Conservation (phyloP, 92 coral and sea anemone genomes). For the Montipora capitata region DNA sequence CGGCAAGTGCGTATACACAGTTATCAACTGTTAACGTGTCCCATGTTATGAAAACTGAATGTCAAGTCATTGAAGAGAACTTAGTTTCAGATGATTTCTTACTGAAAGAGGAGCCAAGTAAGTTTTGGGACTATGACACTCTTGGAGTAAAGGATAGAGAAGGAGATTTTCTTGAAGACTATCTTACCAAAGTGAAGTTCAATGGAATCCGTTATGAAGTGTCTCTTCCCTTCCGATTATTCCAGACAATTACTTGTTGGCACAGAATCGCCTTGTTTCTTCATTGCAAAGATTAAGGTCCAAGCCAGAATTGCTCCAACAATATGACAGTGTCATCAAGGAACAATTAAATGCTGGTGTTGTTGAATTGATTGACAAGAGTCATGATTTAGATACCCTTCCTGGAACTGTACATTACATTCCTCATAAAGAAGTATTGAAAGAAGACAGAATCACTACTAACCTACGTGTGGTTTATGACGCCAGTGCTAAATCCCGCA, state of each 20-base stretch:
- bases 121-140: constrained; percentile 30
- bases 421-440: constrained; percentile 8
- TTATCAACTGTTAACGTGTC: neutral
- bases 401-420: constrained; percentile 21
- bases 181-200: constrained; percentile 18
- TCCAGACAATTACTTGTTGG: constrained; percentile 59
- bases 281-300: neutral
- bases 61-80: neutral
- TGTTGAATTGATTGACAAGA: constrained; percentile 33
- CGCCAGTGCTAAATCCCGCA: neutral
- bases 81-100: constrained; percentile 4
- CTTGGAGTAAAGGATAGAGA: constrained; percentile 42
- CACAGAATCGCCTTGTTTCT: constrained; percentile 17
- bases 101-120: constrained; percentile 10
- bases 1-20: neutral
- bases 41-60: constrained; percentile 30
- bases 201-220: constrained; percentile 30
- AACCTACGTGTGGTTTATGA: constrained; percentile 24
- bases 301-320: neutral
- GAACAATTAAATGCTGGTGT: constrained; percentile 55
- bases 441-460: constrained; percentile 16
- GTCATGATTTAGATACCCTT: neutral
- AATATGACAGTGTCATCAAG: neutral
- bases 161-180: constrained; percentile 40
- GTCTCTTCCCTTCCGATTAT: constrained; percentile 35